Evolutionary conservation across 2,888 invertebrate species (phyloP), one percentile per base, ranked within the genome.

Genomic region (Lasiommata megera): DNA sequence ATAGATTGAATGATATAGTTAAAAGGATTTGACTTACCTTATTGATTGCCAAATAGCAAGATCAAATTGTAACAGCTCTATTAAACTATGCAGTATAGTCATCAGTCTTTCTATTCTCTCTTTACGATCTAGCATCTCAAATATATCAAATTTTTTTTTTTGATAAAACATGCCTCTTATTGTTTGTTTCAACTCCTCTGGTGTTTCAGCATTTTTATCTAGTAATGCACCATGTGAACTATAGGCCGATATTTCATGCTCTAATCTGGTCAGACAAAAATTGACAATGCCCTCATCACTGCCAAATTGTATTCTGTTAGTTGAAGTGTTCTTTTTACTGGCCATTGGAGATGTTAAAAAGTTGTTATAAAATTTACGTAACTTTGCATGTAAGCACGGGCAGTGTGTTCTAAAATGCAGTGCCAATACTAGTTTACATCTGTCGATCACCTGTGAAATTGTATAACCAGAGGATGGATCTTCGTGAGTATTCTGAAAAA

Each of bases 61-160:
- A 77, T 93, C 93, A 73, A 80, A 83, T 71, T 93, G 92, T 54
- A 93, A 68, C 34, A 93, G 72, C 72, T 92, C 89, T 56, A 92
- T 78, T 1, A 92, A 60, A 65, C 89, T 82, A 60, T 92, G 84
- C 16, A 93, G 67, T 5, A 90, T 88, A 36, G 85, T 76, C 76
- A 91, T 90, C 0, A 93, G 62, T 28, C 93, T 82, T 8, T 91
- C 81, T 59, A 93, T 82, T 52, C 92, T 88, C 3, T 88, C 84
- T 8, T 65, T 66, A 55, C 85, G 79, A 0, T 76, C 67, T 5
- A 87, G 70, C 23, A 81, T 67, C 69, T 91, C 89, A 72, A 71
- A 88, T 44, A 88, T 82, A 71, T 88, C 85, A 65, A 84, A 78
- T 59, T 81, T 85, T 58, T 85, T 80, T 61, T 87, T 88, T 60